Evolutionary conservation across 2,888 invertebrate genomes (phyloP).

Genomic region (Idaea aversata): DNA sequence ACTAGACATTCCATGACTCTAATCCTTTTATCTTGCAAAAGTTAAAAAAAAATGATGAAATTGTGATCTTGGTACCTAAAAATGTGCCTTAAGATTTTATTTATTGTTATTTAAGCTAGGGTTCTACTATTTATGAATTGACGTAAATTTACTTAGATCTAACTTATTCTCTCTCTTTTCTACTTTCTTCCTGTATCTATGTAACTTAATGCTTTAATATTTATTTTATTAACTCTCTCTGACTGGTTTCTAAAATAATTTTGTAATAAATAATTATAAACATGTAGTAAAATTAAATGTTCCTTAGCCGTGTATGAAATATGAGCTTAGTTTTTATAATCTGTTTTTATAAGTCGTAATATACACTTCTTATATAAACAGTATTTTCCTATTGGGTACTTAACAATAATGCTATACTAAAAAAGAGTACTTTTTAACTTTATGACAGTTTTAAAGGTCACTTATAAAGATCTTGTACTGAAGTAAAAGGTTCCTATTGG

Average conservation of each 20-base stretch:
- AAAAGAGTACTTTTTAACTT: conserved; percentile 10
- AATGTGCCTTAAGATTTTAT: conserved; percentile 78
- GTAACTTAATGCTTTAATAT: conserved; percentile 51
- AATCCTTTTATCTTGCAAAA: conserved; percentile 54
- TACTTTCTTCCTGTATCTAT: conserved; percentile 34
- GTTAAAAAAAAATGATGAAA: conserved; percentile 60
- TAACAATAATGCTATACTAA: not conserved
- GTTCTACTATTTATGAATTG: conserved; percentile 68
- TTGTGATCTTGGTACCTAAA: conserved; percentile 77
- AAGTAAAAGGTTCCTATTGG: conserved; percentile 71
- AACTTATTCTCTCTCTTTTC: conserved; percentile 57
- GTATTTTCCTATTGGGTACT: conserved; percentile 7
- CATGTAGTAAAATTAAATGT: conserved; percentile 25
- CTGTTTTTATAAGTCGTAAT: conserved; percentile 16
- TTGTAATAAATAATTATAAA: conserved; percentile 24
- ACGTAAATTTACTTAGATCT: conserved; percentile 60
- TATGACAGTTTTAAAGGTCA: conserved; percentile 29
- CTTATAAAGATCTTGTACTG: conserved; percentile 67
- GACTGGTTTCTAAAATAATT: conserved; percentile 34
- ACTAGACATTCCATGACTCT: conserved; percentile 72
- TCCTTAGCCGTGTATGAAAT: conserved; percentile 34
- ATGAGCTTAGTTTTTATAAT: conserved; percentile 25
- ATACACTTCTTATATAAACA: conserved; percentile 9
- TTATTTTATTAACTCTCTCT: conserved; percentile 44
- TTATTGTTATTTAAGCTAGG: conserved; percentile 77